Evolutionary conservation across 2,888 invertebrate genomes (phyloP), one percentile per base, ranked within the genome.

Genomic region (Sinelater perroti): DNA sequence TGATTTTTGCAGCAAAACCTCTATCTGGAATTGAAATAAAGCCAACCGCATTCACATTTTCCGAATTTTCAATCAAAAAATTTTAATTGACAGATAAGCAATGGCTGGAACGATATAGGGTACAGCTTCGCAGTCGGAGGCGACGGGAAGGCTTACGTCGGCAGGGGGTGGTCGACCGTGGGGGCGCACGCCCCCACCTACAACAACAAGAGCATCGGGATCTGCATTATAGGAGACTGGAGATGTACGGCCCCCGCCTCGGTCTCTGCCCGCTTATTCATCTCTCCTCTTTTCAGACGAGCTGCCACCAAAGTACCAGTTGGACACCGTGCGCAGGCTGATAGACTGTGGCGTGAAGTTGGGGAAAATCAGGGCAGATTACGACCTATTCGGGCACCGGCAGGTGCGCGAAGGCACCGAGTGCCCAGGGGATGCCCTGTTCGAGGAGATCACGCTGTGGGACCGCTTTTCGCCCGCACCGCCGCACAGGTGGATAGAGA

Each of bases 181-280:
- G 91, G 90, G 0, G 89, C 90, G 0, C 91, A 92, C 74, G 86
- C 90, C 0, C 83, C 85, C 2, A 77, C 76, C 54, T 89, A 87
- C 78, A 91, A 88, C 75, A 79, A 80, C 60, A 79, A 81, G 70
- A 88, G 89, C 72, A 81, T 89, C 36, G 90, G 89, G 11, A 85
- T 90, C 58, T 87, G 87, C 62, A 72, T 90, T 7, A 89, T 90
- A 58, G 90, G 90, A 6, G 87, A 89, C 70, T 90, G 87, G 85
- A 81, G 81, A 79, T 80, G 89, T 89, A 74, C 83, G n/a, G n/a
- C n/a, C n/a, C n/a, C n/a, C n/a, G n/a, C n/a, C n/a, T n/a, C n/a
- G n/a, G n/a, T n/a, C n/a, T n/a, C n/a, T n/a, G n/a, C n/a, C n/a
- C n/a, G n/a, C n/a, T n/a, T n/a, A n/a, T n/a, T n/a, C n/a, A n/a